A percentile compares a stretch with the other conserved stretches of the same genome.
These are phyloP conservation scores for Protaetia brevitarsis DNA, from an alignment of 1,140 invertebrate genomes.

Conservation along the genomic window DNA sequence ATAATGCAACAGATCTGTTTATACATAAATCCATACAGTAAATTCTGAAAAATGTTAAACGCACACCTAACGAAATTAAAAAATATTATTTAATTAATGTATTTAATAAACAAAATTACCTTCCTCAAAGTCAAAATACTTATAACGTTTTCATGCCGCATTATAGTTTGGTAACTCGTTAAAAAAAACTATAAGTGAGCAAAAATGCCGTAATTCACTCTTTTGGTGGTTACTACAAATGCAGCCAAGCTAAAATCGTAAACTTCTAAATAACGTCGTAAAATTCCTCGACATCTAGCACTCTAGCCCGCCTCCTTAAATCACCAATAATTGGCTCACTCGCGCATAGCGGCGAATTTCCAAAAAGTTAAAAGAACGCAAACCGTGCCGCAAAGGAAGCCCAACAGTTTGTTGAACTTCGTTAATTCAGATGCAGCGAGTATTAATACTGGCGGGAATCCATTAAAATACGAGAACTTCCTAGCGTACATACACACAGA, in stretches of 20 bases:
- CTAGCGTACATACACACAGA: neutral
- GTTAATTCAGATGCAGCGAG: conserved; percentile 8
- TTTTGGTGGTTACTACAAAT: too few relatives aligned
- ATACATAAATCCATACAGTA: too few relatives aligned
- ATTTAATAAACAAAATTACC: too few relatives aligned
- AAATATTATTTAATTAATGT: too few relatives aligned
- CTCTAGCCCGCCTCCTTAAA: neutral
- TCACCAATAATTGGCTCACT: neutral
- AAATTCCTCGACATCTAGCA: neutral
- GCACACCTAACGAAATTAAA: too few relatives aligned
- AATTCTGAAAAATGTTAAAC: too few relatives aligned
- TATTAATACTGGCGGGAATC: conserved; percentile 1
- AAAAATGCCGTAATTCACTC: too few relatives aligned
- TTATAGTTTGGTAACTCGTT: too few relatives aligned
- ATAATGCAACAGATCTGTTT: too few relatives aligned
- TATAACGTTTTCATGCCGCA: too few relatives aligned
- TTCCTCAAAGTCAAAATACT: too few relatives aligned
- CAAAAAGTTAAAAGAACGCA: neutral
- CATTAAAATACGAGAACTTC: neutral
- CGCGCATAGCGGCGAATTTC: neutral
- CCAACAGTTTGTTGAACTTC: conserved; percentile 4
- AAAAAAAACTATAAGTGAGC: too few relatives aligned
- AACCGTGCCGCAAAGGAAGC: neutral
- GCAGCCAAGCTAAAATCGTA: neutral
- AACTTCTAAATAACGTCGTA: neutral